Percentiles rank a stretch among this genome's conserved stretches.
phyloP scores from a whole-genome alignment of 2,113 vertebrate genomes.

The Prietella phreatophila region DNA sequence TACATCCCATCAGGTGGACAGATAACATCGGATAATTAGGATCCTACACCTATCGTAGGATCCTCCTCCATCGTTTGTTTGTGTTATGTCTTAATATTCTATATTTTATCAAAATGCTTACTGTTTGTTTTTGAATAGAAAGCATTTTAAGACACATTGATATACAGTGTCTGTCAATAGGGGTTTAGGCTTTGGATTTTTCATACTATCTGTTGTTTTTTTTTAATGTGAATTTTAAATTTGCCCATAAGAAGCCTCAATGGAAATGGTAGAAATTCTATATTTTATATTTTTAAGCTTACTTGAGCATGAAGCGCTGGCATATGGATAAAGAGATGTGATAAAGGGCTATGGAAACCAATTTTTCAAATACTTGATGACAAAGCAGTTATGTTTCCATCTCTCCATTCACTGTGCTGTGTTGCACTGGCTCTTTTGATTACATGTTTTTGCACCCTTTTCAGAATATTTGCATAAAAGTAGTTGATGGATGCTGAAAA shows the following conservation, averaged over 20 bases:
- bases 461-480: background rate
- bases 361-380: constrained; percentile 29
- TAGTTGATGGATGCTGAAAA: background rate
- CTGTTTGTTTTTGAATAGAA: background rate
- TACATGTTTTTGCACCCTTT: background rate
- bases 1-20: background rate
- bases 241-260: background rate
- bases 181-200: background rate
- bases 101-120: background rate
- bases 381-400: constrained; percentile 11
- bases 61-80: background rate
- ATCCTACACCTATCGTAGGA: background rate
- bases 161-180: constrained; percentile 23
- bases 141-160: background rate
- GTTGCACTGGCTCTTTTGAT: constrained; percentile 6
- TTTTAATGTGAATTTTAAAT: background rate
- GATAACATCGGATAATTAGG: background rate
- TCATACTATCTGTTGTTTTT: background rate
- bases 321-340: constrained; percentile 25
- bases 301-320: constrained; percentile 1
- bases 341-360: constrained; percentile 14
- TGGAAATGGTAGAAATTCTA: background rate
- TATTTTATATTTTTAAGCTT: background rate
- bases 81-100: background rate
- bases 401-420: background rate